Base-by-base conservation (phyloP, 2,113 vertebrate species). In the Dipodomys stephensi region DNA sequence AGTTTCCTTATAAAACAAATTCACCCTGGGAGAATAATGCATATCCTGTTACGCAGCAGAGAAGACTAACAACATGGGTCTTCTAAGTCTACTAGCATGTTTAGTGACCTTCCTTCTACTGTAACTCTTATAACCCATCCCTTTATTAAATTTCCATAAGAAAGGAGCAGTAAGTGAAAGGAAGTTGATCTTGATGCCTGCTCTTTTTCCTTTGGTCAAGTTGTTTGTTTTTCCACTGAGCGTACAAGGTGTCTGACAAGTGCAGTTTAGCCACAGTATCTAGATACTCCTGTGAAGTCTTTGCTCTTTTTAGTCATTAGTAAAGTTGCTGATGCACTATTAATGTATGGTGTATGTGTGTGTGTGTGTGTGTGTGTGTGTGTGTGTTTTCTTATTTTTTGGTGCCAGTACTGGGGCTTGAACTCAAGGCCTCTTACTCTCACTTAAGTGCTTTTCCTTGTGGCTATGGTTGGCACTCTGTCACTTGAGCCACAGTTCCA, bases 1-100 rank as follows among this genome's bases (percentile, higher is more conserved):
- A 96, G 67, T 96, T 95, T 91, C 96, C 98, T 98, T 97, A 96
- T 98, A 93, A 96, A 94, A 96, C 98, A 97, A 96, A 97, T 96
- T 96, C 76, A 73, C 90, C 79, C 89, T 93, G 80, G 95, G 97
- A 95, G 78, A 96, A 73, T 95, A 97, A 95, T 96, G 81, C 96
- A 90, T 94, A 94, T 83, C 90, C 87, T 96, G 81, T 96, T 98
- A 93, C 62, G 90, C 81, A 57, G 83, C 85, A 86, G 81, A 83
- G 95, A 96, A 83, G 91, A 67, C 78, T 94, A 96, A 96, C 93
- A 94, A 92, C 76, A 84, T 93, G 35, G 67, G 64, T 96, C 91
- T 90, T 96, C 68, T 72, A n/a, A 74, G 77, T 97, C 69, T 83
- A 16, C 83, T 53, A 13, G 94, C 91, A 49, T 92, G 44, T 95